Evolutionary conservation across 53 echinoderm and acorn worm genomes (phyloP).

Genomic region (Actinopyga echinites): DNA sequence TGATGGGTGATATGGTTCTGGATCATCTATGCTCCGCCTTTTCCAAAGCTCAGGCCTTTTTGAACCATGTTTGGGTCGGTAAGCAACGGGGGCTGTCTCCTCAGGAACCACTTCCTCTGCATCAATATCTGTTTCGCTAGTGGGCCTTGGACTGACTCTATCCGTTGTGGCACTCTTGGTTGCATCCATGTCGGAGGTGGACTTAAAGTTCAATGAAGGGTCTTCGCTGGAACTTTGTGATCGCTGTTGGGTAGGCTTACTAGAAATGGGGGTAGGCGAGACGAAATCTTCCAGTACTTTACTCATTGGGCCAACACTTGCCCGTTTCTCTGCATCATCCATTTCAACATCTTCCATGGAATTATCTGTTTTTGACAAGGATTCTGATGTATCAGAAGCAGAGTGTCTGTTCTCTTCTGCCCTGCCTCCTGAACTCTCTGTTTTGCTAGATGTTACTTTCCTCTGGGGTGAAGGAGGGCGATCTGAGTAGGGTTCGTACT

Average conservation of each 20-base stretch:
- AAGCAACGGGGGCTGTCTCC: constrained; percentile 28
- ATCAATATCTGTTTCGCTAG: neutral
- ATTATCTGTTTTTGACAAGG: constrained; percentile 38
- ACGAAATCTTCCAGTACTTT: constrained; percentile 23
- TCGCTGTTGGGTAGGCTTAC: neutral
- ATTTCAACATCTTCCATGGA: constrained; percentile 43
- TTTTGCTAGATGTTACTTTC: neutral
- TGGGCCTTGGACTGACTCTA: constrained; percentile 10
- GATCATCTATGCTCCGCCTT: constrained; percentile 28
- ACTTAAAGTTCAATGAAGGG: neutral
- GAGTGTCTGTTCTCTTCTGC: constrained; percentile 20
- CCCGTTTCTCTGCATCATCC: constrained; percentile 10
- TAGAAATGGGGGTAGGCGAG: constrained; percentile 3
- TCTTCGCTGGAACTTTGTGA: neutral
- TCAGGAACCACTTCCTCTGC: neutral
- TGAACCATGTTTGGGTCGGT: constrained; percentile 14
- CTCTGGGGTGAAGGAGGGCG: constrained; percentile 2
- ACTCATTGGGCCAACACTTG: constrained; percentile 12
- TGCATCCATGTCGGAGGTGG: neutral
- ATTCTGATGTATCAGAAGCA: constrained; percentile 41
- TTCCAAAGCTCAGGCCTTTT: constrained; percentile 13
- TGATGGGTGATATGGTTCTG: constrained; percentile 8
- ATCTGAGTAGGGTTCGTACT: constrained; percentile 17
- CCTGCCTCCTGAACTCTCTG: neutral
- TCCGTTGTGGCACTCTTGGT: constrained; percentile 26